Conservation (phyloP, 1,140 invertebrate genomes). For the Solen grandis region DNA sequence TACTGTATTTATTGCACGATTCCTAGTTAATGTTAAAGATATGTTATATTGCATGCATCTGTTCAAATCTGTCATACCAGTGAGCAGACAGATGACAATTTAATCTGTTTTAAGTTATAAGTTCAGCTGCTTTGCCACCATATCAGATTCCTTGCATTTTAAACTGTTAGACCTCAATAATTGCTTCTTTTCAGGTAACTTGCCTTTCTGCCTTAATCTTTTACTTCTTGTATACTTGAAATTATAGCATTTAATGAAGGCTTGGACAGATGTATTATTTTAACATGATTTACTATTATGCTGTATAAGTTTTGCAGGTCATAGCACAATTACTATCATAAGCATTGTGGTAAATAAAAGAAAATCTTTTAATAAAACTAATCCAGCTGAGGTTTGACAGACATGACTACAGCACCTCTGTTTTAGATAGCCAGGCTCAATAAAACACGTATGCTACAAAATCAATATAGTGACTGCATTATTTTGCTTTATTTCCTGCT, state of each 20-base stretch:
- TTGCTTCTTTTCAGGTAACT: slow-evolving; percentile 8
- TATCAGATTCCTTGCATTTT: not conserved
- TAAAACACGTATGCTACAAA: slow-evolving; percentile 12
- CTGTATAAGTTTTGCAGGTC: not conserved
- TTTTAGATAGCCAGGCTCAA: not conserved
- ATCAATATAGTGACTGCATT: not conserved
- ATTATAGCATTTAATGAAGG: not conserved
- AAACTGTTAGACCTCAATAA: slow-evolving; percentile 2
- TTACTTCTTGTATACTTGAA: not conserved
- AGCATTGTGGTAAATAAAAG: slow-evolving; percentile 6
- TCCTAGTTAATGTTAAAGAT: slow-evolving; percentile 9
- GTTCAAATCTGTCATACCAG: slow-evolving; percentile 2
- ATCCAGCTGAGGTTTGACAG: slow-evolving; percentile 2
- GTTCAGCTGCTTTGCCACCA: not conserved
- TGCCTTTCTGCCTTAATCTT: slow-evolving; percentile 5
- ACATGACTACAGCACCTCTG: not conserved
- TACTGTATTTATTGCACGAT: not conserved
- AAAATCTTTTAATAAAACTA: not conserved
- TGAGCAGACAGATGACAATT: slow-evolving; percentile 13
- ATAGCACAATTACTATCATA: slow-evolving; percentile 6
- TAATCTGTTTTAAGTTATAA: not conserved
- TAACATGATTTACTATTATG: not conserved
- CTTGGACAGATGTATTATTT: slow-evolving; percentile 1
- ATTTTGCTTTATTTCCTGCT: slow-evolving; percentile 8
- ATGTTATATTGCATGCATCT: not conserved